phyloP scores from a whole-genome alignment of 2,113 vertebrate species.

The Acinonyx jubatus region DNA sequence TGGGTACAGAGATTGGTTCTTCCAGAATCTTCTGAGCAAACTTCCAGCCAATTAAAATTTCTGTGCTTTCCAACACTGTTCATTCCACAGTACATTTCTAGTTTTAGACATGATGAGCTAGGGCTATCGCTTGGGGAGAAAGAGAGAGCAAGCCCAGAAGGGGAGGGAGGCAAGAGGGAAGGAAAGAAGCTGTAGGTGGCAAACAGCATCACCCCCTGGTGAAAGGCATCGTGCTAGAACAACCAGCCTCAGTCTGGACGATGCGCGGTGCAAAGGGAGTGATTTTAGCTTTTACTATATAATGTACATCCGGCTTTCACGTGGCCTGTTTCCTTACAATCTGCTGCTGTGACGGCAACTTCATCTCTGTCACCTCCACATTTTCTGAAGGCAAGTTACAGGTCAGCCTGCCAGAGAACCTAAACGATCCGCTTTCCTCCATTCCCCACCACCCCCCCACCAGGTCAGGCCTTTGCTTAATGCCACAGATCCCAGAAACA shows the following conservation, averaged over 20 bases:
- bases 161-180: background rate
- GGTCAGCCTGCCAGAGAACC: background rate
- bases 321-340: background rate
- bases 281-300: too few relatives aligned
- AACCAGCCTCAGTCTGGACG: background rate
- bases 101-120: background rate
- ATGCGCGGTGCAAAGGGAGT: background rate
- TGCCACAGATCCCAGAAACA: background rate
- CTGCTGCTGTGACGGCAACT: background rate
- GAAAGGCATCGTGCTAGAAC: background rate
- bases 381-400: background rate
- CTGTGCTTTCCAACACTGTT: background rate
- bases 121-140: background rate
- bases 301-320: fast-evolving
- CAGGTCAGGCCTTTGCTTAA: background rate
- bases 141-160: background rate
- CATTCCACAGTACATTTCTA: background rate
- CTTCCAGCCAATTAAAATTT: background rate
- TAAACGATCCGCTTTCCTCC: background rate
- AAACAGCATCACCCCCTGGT: fast-evolving
- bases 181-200: background rate
- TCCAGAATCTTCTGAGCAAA: background rate
- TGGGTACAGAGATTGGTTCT: background rate
- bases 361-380: background rate
- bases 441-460: background rate